These are phyloP conservation scores for Chloroceryle inda DNA, from an alignment of 2,797 vertebrate genomes.

Conservation along the genomic window DNA sequence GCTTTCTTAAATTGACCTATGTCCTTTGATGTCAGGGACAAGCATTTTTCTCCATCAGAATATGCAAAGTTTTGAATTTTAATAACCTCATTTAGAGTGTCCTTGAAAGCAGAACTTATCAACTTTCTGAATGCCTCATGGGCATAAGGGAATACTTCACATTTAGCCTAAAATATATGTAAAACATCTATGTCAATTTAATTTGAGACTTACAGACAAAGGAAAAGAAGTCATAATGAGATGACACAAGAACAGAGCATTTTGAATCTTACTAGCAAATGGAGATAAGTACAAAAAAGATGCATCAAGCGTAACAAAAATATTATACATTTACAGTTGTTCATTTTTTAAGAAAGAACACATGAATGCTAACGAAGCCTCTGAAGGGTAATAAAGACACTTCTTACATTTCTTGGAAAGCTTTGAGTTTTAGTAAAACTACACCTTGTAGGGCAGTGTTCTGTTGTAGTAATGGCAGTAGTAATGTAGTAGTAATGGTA, in stretches of 20 bases:
- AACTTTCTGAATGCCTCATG: constrained; percentile 48
- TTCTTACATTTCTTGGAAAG: background rate
- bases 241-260: constrained; percentile 20
- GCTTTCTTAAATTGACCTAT: constrained; percentile 28
- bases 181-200: constrained; percentile 51
- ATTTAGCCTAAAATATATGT: constrained; percentile 57
- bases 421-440: background rate
- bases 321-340: background rate
- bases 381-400: background rate
- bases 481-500: background rate
- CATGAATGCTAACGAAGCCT: background rate
- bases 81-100: constrained; percentile 72
- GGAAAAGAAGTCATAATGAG: constrained; percentile 39
- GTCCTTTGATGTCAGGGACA: constrained; percentile 47
- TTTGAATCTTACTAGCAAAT: constrained; percentile 25
- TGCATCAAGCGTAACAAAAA: constrained; percentile 11
- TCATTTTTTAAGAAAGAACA: constrained; percentile 9
- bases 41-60: constrained; percentile 29
- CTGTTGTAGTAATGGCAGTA: background rate
- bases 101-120: constrained; percentile 62
- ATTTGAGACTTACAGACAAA: constrained; percentile 55
- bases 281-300: background rate
- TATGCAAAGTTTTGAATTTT: constrained; percentile 73
- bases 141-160: constrained; percentile 51
- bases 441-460: background rate